Base-by-base conservation (phyloP, 2,113 vertebrate genomes). In the Haemorhous mexicanus region DNA sequence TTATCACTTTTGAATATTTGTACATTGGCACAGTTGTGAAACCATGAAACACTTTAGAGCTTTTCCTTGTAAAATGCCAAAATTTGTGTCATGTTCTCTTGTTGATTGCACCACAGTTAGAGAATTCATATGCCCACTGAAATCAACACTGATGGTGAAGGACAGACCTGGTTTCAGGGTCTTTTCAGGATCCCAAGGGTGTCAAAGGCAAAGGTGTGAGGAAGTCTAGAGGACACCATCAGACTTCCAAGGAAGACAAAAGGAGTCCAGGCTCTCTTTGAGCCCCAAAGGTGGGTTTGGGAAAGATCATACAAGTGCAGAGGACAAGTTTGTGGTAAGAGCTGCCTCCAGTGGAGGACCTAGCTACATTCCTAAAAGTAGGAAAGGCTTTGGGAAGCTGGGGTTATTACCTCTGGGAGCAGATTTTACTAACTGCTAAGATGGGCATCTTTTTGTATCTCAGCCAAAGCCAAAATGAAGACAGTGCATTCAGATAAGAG, bases 201-300 rank as follows among this genome's bases (percentile, higher is more conserved):
- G 2, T 59, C 18, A 84, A 88, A 50, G 24, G 19, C 16, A 58
- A 80, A 80, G 84, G 6, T 16, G 5, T 37, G 33, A 62, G 11
- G 4, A 59, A 37, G 7, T 41, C 13, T 30, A 39, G 28, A 76
- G 14, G 35, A 28, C 22, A 13, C 11, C 23, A 20, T 43, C n/a
- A 50, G 74, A 32, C 2, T 66, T 9, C 5, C 11, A 33, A 39
- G 18, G 23, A 77, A 76, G 15, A 53, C 10, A 58, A 83, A 62
- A 6, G 12, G 16, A 67, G 1, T 10, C 6, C 28, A 44, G 17
- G 13, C 3, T 77, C 2, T 16, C 5, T 74, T 78, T 84, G 22
- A 58, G 7, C 27, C 15, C 3, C 5, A 46, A 7, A 17, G 0
- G 2, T 28, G 10, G 13, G 6, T 18, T 24, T 84, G 13, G 10